Percentiles rank a stretch among this genome's conserved stretches.
Evolutionary conservation across 1,140 invertebrate genomes (phyloP).

Genomic region (Drosophila melanica): DNA sequence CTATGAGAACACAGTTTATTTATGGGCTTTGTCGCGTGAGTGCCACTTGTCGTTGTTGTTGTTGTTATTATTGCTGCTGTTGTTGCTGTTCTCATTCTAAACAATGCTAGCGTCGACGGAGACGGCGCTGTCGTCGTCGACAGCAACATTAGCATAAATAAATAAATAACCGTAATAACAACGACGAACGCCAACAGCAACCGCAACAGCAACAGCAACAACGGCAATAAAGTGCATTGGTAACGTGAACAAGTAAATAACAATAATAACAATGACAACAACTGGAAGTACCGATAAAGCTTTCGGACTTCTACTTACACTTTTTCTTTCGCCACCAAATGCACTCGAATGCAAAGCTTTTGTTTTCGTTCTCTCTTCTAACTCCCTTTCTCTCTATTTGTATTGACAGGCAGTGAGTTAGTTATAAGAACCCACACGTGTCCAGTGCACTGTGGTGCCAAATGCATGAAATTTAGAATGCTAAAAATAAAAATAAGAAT

Average conservation of each 20-base stretch:
- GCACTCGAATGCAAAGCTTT: slow-evolving; percentile 59
- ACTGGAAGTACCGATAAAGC: slow-evolving; percentile 55
- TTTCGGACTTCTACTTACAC: slow-evolving; percentile 47
- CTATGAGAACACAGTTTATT: slow-evolving; percentile 72
- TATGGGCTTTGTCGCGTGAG: slow-evolving; percentile 73
- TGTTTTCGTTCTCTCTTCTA: slow-evolving; percentile 40
- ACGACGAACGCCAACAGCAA: slow-evolving; percentile 17
- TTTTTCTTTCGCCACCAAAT: slow-evolving; percentile 34
- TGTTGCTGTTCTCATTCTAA: slow-evolving; percentile 73
- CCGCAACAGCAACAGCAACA: slow-evolving; percentile 19
- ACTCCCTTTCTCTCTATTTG: slow-evolving; percentile 9
- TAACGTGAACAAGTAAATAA: slow-evolving; percentile 61
- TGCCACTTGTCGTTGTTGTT: slow-evolving; percentile 49
- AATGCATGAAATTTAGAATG: background rate
- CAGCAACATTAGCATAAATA: slow-evolving; percentile 78
- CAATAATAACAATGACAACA: slow-evolving; percentile 39
- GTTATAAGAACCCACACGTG: slow-evolving; percentile 34
- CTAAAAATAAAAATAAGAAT: background rate
- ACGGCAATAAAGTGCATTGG: slow-evolving; percentile 43
- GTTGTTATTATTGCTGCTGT: slow-evolving; percentile 32
- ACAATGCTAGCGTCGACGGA: slow-evolving; percentile 60
- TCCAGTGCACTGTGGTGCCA: slow-evolving; percentile 41
- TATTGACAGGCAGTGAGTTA: slow-evolving; percentile 33
- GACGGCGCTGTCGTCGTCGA: slow-evolving; percentile 31
- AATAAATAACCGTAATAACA: slow-evolving; percentile 75